Evolutionary conservation across 2,113 vertebrate species (phyloP).

Genomic region (Archocentrus centrarchus): DNA sequence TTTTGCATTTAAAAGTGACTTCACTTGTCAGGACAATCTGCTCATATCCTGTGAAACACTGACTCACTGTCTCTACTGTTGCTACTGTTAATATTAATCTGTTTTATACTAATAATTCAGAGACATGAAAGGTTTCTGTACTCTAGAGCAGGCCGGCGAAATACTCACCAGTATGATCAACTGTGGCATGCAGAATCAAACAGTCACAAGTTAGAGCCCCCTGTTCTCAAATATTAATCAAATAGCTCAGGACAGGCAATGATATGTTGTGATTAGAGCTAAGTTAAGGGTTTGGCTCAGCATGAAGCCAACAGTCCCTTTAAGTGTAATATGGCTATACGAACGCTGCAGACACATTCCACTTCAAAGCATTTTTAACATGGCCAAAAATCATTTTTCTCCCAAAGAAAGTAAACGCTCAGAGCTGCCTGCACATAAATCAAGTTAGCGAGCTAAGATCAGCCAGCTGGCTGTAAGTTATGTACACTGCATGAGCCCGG

Average conservation of each 20-base stretch:
- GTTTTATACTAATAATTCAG: slow-evolving; percentile 12
- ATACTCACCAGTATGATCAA: slow-evolving; percentile 82
- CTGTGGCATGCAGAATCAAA: slow-evolving; percentile 82
- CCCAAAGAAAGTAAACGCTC: background rate
- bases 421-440: background rate
- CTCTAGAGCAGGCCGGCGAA: slow-evolving; percentile 41
- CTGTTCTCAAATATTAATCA: slow-evolving; percentile 12
- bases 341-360: background rate
- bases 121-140: slow-evolving; percentile 41
- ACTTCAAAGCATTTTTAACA: background rate
- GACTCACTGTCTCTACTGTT: background rate
- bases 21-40: background rate
- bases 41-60: background rate
- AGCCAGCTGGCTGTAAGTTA: background rate
- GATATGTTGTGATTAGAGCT: background rate
- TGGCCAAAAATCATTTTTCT: background rate
- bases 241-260: background rate
- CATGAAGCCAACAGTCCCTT: background rate
- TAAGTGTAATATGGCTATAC: background rate
- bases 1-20: background rate
- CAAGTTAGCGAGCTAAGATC: background rate
- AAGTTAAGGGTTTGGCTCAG: background rate
- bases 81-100: background rate
- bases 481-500: background rate
- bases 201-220: slow-evolving; percentile 73